Percentiles rank a stretch among this genome's conserved stretches.
phyloP scores from a whole-genome alignment of 2,888 invertebrate genomes.

The Parnassius apollo region DNA sequence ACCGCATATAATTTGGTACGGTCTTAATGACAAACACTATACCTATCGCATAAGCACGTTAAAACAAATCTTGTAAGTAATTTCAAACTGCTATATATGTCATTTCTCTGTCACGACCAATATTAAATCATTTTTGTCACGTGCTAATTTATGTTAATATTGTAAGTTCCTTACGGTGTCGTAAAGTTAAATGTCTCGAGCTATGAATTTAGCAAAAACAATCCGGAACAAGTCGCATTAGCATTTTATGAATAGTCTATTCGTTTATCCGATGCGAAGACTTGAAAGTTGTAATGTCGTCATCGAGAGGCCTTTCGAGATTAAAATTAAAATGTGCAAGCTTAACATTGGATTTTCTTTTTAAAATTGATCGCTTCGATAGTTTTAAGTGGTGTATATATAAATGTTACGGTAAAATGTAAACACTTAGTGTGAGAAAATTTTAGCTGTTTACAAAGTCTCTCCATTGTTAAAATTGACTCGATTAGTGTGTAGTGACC shows the following conservation, averaged over 20 bases:
- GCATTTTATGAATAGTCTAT: slow-evolving; percentile 69
- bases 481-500: slow-evolving; percentile 45
- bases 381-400: slow-evolving; percentile 2
- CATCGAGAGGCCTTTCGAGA: slow-evolving; percentile 34
- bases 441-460: background rate
- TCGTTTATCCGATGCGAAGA: slow-evolving; percentile 51
- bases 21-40: slow-evolving; percentile 43
- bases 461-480: slow-evolving; percentile 42
- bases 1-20: slow-evolving; percentile 39
- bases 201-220: slow-evolving; percentile 66
- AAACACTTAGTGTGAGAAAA: slow-evolving; percentile 2
- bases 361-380: background rate
- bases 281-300: slow-evolving; percentile 64
- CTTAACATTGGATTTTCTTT: background rate
- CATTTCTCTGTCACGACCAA: slow-evolving; percentile 31
- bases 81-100: slow-evolving; percentile 33
- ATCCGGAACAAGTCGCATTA: slow-evolving; percentile 65
- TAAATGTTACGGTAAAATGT: slow-evolving; percentile 5
- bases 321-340: slow-evolving; percentile 25
- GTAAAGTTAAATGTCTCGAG: slow-evolving; percentile 47
- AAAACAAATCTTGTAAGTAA: slow-evolving; percentile 29
- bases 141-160: slow-evolving; percentile 61
- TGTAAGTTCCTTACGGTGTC: slow-evolving; percentile 39
- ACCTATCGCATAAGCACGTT: slow-evolving; percentile 61
- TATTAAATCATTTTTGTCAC: slow-evolving; percentile 52